Evolutionary conservation across 2,888 invertebrate genomes (phyloP).

Genomic region (Phragmatobia fuliginosa): DNA sequence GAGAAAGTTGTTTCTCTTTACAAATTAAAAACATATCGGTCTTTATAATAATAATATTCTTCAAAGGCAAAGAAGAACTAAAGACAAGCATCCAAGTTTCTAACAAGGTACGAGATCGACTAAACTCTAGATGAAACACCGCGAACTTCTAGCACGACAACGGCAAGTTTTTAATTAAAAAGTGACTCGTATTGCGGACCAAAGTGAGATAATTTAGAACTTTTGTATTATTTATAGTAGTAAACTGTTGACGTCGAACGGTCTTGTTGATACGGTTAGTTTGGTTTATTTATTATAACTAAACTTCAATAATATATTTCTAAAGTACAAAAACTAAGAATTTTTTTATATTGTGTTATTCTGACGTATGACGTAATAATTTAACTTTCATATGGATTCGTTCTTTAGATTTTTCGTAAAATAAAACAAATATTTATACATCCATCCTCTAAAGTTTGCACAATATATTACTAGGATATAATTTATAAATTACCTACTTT

Average conservation of each 20-base stretch:
- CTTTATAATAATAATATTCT: constrained; percentile 67
- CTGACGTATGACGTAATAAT: too few relatives aligned
- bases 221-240: constrained; percentile 14
- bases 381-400: too few relatives aligned
- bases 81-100: constrained; percentile 70
- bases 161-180: constrained; percentile 80
- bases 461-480: too few relatives aligned
- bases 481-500: neutral
- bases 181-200: constrained; percentile 53
- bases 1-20: constrained; percentile 57
- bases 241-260: constrained; percentile 14
- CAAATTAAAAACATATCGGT: constrained; percentile 65
- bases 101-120: constrained; percentile 66
- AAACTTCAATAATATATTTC: neutral
- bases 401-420: too few relatives aligned
- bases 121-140: constrained; percentile 65
- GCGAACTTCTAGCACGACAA: constrained; percentile 62
- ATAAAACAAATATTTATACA: too few relatives aligned
- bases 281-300: neutral
- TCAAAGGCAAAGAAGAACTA: constrained; percentile 72
- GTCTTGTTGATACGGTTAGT: constrained; percentile 16
- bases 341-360: too few relatives aligned
- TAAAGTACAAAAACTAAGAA: neutral
- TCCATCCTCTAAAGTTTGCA: too few relatives aligned
- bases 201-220: constrained; percentile 30